Percentiles rank a stretch among this genome's conserved stretches.
phyloP scores from a whole-genome alignment of 2,888 invertebrate species.

The Heterodera filipjevi region DNA sequence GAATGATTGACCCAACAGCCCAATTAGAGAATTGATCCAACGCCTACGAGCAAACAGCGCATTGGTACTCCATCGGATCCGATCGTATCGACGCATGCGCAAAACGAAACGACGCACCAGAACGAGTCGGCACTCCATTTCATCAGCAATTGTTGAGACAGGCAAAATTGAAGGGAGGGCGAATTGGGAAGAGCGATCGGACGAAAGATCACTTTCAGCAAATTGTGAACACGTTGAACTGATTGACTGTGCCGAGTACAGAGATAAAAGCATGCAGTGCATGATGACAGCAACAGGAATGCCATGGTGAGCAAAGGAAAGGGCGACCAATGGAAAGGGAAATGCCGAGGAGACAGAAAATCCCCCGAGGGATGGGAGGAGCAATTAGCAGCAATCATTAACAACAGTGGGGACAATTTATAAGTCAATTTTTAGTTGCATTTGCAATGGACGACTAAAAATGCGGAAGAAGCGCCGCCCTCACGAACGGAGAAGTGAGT shows the following conservation, averaged over 20 bases:
- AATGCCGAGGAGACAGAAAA: neutral
- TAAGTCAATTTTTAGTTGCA: neutral
- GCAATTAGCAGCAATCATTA: no score
- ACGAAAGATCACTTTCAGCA: conserved; percentile 43
- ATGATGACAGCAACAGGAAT: conserved; percentile 64
- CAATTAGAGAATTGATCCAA: neutral
- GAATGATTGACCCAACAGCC: neutral
- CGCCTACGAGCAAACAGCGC: neutral
- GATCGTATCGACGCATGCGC: conserved; percentile 11
- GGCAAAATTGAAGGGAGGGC: neutral
- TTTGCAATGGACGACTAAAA: conserved; percentile 24
- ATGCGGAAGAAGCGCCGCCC: conserved; percentile 6
- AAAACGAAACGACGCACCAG: conserved; percentile 11
- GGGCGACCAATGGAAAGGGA: neutral
- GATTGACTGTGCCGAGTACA: conserved; percentile 61
- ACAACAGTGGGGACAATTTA: no score
- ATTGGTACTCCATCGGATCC: neutral
- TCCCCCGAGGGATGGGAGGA: no score
- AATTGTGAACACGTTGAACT: conserved; percentile 62
- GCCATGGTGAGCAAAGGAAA: conserved; percentile 42
- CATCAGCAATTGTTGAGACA: conserved; percentile 23
- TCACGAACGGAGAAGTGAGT: neutral
- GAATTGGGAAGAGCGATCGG: neutral
- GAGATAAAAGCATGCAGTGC: conserved; percentile 61
- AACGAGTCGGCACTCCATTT: conserved; percentile 19